phyloP scores from a whole-genome alignment of 2,888 invertebrate species.

The Heliconius aoede region DNA sequence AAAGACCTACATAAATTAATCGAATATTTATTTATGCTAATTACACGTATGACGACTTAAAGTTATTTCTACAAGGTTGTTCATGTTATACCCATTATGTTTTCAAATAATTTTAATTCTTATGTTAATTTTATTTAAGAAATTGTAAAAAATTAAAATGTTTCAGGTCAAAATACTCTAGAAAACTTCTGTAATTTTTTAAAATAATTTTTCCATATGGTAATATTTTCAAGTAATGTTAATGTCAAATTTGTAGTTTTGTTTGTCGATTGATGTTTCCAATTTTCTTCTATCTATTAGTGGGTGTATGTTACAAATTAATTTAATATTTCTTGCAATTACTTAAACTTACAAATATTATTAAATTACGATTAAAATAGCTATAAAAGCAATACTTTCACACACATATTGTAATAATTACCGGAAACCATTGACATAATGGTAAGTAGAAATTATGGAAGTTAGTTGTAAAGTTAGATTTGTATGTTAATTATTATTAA shows the following conservation, averaged over 20 bases:
- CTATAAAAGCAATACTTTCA: neutral
- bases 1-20: constrained; percentile 28
- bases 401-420: neutral
- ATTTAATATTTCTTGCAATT: neutral
- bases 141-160: neutral
- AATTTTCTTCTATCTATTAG: constrained; percentile 5
- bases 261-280: constrained; percentile 5
- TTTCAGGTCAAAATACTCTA: neutral
- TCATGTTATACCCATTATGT: neutral
- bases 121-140: constrained; percentile 2
- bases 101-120: neutral
- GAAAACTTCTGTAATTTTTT: neutral
- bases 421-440: constrained; percentile 40
- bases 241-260: constrained; percentile 16
- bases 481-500: neutral
- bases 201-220: neutral
- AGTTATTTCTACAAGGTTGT: constrained; percentile 22
- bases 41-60: constrained; percentile 9
- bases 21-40: constrained; percentile 31
- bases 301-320: constrained; percentile 45
- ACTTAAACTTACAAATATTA: neutral
- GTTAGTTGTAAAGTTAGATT: neutral
- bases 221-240: constrained; percentile 7
- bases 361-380: neutral
- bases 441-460: constrained; percentile 27